Conservation (phyloP, 2,797 vertebrate genomes). For the Acropternis orthonyx region DNA sequence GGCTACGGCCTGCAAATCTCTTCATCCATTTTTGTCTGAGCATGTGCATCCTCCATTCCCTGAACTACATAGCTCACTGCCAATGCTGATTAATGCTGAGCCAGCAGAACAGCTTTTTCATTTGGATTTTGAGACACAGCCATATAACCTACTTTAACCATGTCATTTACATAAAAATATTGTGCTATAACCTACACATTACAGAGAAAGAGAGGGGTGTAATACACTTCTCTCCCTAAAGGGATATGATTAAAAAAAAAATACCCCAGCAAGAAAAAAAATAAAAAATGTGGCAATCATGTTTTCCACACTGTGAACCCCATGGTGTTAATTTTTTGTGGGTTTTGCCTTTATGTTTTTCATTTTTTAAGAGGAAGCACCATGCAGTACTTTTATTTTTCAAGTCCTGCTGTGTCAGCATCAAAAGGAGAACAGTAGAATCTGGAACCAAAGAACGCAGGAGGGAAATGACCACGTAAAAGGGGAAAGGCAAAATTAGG, state of each 20-base stretch:
- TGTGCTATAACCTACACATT: not conserved
- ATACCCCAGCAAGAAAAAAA: not conserved
- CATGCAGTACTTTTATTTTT: not conserved
- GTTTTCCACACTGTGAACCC: not conserved
- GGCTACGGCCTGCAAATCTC: not conserved
- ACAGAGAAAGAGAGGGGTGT: not conserved
- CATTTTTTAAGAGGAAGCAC: not conserved
- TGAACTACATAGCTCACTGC: not conserved
- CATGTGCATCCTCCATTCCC: not conserved
- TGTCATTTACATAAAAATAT: slow-evolving; percentile 15
- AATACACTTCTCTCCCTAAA: not conserved
- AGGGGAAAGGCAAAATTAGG: not conserved
- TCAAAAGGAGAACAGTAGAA: not conserved
- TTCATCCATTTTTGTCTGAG: not conserved
- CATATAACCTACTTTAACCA: not conserved
- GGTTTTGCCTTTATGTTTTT: not conserved
- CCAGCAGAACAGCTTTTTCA: not conserved
- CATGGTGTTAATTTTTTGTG: not conserved
- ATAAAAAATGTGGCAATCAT: not conserved
- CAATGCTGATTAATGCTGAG: slow-evolving; percentile 6
- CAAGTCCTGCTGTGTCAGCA: not conserved
- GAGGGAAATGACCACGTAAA: not conserved
- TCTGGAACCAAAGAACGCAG: not conserved
- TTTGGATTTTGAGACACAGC: not conserved
- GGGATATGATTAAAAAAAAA: not conserved